These are phyloP conservation scores for Tragelaphus eurycerus DNA, from an alignment of 2,797 vertebrate genomes.

Conservation along the genomic window DNA sequence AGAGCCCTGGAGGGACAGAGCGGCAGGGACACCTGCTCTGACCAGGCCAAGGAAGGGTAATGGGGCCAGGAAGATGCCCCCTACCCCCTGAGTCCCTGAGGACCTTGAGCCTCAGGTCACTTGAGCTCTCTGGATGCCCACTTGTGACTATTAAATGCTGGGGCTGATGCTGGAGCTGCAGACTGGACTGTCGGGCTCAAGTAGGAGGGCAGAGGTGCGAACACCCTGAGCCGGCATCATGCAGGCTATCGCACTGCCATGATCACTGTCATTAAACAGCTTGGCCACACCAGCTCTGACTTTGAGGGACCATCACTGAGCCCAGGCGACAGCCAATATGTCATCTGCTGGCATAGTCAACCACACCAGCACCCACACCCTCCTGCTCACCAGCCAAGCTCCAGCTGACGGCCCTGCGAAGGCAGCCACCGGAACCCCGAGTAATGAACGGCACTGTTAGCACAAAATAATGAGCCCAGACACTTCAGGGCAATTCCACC, in stretches of 20 bases:
- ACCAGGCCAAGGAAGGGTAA: neutral
- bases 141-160: too few species aligned
- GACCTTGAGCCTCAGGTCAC: neutral
- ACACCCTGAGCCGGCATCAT: rapidly evolving
- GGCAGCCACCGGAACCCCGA: neutral
- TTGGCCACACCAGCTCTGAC: neutral
- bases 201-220: neutral
- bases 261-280: neutral
- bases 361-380: neutral
- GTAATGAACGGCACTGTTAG: neutral
- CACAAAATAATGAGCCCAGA: neutral
- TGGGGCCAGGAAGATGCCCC: neutral
- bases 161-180: rapidly evolving
- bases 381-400: neutral
- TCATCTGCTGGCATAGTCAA: neutral
- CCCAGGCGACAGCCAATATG: rapidly evolving
- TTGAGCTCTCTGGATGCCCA: neutral
- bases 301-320: neutral
- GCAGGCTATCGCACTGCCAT: neutral
- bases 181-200: neutral
- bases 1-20: neutral
- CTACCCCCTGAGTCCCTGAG: neutral
- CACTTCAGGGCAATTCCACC: neutral
- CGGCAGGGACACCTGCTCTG: neutral
- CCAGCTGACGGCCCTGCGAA: neutral